Evolutionary conservation across 2,113 vertebrate species (phyloP).

Genomic region (Tretioscincus oriximinensis): DNA sequence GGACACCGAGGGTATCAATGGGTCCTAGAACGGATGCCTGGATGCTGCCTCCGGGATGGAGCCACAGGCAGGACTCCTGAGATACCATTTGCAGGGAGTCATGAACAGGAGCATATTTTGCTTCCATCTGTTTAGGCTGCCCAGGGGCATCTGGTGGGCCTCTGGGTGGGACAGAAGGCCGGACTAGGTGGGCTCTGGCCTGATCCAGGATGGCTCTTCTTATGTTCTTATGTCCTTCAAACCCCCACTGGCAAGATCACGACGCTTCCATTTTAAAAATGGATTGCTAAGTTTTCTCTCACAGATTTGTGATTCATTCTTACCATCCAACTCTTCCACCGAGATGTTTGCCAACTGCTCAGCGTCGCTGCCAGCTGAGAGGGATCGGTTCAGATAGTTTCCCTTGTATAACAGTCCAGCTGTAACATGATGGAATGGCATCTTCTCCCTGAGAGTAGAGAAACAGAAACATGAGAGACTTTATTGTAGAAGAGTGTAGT

Average conservation of each 20-base stretch:
- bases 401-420: conserved; percentile 97
- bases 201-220: too few relatives aligned
- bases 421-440: conserved; percentile 99
- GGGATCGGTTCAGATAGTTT: conserved; percentile 93
- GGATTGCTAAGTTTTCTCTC: not conserved
- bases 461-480: conserved; percentile 10
- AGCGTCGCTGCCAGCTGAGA: conserved; percentile 91
- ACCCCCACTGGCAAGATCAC: not conserved
- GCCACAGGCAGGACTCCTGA: too few relatives aligned
- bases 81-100: too few relatives aligned
- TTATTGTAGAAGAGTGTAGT: too few relatives aligned
- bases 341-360: conserved; percentile 95
- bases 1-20: too few relatives aligned
- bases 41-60: too few relatives aligned
- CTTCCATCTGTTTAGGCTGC: too few relatives aligned
- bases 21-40: too few relatives aligned
- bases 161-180: too few relatives aligned
- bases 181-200: too few relatives aligned
- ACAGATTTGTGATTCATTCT: conserved; percentile 49
- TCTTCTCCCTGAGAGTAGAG: conserved; percentile 85
- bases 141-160: too few relatives aligned
- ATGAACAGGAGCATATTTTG: too few relatives aligned
- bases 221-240: not conserved
- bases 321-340: conserved; percentile 94
- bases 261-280: not conserved